These are phyloP conservation scores for Montipora efflorescens DNA, from an alignment of 64 coral and sea anemone genomes.

Conservation along the genomic window DNA sequence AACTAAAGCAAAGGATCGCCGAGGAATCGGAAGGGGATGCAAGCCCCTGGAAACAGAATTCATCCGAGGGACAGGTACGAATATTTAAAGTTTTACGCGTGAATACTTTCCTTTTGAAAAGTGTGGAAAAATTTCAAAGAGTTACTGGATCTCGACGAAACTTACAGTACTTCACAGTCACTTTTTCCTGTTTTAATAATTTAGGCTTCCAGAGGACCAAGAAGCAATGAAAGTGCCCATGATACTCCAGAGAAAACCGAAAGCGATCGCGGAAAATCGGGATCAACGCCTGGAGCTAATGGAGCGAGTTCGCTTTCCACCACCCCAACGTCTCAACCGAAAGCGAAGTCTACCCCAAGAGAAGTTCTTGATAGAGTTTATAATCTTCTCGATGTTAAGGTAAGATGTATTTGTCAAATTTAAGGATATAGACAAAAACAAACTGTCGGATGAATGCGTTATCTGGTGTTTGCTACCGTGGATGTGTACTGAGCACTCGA, in stretches of 20 bases:
- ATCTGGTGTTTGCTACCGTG: neutral
- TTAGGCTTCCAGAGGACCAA: conserved; percentile 30
- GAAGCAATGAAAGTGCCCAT: conserved; percentile 14
- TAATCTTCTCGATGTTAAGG: conserved; percentile 37
- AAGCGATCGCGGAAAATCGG: conserved; percentile 40
- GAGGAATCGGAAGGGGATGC: conserved; percentile 95
- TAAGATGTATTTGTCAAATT: neutral
- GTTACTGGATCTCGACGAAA: neutral
- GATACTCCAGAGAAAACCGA: conserved; percentile 9
- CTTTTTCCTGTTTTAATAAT: neutral
- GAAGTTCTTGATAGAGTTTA: conserved; percentile 49
- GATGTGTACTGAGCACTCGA: neutral
- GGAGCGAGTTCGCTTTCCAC: neutral
- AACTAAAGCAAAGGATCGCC: conserved; percentile 95
- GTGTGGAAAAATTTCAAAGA: neutral
- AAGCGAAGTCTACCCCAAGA: conserved; percentile 67
- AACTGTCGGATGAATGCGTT: neutral
- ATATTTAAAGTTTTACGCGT: conserved; percentile 36
- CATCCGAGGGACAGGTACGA: conserved; percentile 48
- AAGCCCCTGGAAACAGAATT: conserved; percentile 50
- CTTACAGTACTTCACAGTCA: neutral
- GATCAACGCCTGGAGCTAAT: neutral
- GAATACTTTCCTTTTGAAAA: conserved; percentile 19
- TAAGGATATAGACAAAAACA: neutral
- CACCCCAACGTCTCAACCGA: neutral